These are phyloP conservation scores for Empidonax alnorum DNA, from an alignment of 2,113 vertebrate species.

Conservation along the genomic window DNA sequence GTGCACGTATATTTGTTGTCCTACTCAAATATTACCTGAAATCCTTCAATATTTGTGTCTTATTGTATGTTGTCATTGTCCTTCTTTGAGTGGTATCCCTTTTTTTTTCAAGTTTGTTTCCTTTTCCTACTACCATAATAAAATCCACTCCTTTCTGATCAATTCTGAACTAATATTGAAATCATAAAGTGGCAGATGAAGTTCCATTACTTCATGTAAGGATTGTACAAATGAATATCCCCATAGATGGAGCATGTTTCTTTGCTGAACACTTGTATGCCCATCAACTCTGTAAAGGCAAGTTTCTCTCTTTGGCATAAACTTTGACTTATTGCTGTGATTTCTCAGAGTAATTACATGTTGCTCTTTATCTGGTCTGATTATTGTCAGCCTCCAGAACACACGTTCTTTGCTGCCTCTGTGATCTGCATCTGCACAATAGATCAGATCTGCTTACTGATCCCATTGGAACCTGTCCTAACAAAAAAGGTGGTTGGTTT, in stretches of 20 bases:
- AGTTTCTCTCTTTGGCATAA: background rate
- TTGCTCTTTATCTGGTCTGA: background rate
- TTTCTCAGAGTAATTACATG: background rate
- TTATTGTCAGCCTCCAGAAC: background rate
- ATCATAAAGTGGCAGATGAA: background rate
- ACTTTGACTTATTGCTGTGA: background rate
- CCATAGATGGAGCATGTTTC: background rate
- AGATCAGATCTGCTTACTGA: background rate
- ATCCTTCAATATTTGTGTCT: background rate
- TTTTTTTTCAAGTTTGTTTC: background rate
- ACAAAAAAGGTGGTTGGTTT: background rate
- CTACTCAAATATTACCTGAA: background rate
- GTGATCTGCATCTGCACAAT: background rate
- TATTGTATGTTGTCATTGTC: background rate
- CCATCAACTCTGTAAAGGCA: background rate
- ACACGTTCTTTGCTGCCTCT: background rate
- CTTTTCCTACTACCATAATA: background rate
- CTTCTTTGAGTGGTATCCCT: background rate
- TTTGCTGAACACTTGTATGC: background rate
- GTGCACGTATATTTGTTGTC: background rate
- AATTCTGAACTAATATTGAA: background rate
- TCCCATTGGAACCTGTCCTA: background rate
- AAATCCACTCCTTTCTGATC: background rate
- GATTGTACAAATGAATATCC: background rate
- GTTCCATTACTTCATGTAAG: background rate